Base-by-base conservation (phyloP, 2,797 vertebrate genomes). In the Hippoglossus hippoglossus region DNA sequence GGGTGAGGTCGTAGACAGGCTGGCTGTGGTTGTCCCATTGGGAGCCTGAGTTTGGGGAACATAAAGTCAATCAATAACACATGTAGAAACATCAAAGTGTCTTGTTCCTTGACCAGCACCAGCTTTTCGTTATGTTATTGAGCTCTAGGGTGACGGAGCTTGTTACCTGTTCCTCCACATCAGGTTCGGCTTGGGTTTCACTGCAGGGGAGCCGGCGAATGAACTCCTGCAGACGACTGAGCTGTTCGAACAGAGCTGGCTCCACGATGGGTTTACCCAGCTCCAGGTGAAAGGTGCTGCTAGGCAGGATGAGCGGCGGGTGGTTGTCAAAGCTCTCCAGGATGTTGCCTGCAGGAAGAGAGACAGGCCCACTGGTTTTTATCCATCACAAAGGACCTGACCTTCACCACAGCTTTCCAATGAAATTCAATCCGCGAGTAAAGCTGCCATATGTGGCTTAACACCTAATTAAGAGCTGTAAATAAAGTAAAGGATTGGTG, bases 271-370 rank as follows among this genome's bases (percentile, higher is more conserved):
- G 71, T 58, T 93, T 91, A 2, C 85, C 90, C 7, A 94, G 89
- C 81, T 95, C 94, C 83, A 95, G 83, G 74, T 94, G 87, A 67
- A 95, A 96, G 0, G 69, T 75, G 75, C 55, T 89, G 85, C 71
- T 87, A 55, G 95, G 95, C 82, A 95, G 91, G 86, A 95, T 92
- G 69, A 95, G 92, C 8, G 95, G 95, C 24, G 95, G 95, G 83
- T 95, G 95, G 74, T 82, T 88, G 82, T 96, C 94, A 12, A 95
- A 95, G 74, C 92, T 94, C 84, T 95, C 92, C 87, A 96, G 87
- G 85, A 95, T 93, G 83, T 95, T 92, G 12, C 83, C 95, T 95
- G 80, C 24, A 36, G 65, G 61, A 66, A 0, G 36, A 68, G 3
- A 74, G 22, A 60, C 16, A 63, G 28, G 21, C 18, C 25, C 6